Evolutionary conservation across 92 coral and sea anemone species (phyloP).

Genomic region (Chrysogorgia sp.): DNA sequence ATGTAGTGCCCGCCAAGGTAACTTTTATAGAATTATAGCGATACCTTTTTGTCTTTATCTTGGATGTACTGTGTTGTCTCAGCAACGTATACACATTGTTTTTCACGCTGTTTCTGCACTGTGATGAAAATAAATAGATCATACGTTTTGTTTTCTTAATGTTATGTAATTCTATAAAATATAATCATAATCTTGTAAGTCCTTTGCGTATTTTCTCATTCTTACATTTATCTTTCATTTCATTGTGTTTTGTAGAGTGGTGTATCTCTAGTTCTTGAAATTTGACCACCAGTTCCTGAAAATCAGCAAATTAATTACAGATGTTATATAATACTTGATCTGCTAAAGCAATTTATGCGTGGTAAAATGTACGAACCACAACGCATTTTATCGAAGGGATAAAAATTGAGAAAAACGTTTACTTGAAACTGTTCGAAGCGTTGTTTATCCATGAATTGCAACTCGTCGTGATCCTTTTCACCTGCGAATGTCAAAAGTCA

Average conservation of each 20-base stretch:
- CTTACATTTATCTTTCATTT: slow-evolving; percentile 80
- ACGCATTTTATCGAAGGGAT: no score
- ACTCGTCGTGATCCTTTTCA: slow-evolving; percentile 90
- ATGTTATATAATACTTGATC: no score
- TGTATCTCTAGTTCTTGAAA: slow-evolving; percentile 90
- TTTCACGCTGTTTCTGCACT: slow-evolving; percentile 75
- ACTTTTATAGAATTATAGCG: neutral
- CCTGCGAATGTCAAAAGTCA: slow-evolving; percentile 46
- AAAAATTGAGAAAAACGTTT: no score
- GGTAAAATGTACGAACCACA: no score
- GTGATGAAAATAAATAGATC: neutral
- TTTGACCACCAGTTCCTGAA: slow-evolving; percentile 87
- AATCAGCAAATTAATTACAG: neutral
- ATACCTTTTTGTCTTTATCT: slow-evolving; percentile 74
- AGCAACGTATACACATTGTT: slow-evolving; percentile 54
- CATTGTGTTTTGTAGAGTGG: slow-evolving; percentile 76
- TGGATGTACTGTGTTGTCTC: slow-evolving; percentile 72
- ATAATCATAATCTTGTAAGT: no score
- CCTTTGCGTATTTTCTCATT: neutral
- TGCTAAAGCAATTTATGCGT: no score
- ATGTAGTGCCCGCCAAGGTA: neutral
- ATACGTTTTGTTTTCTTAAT: neutral
- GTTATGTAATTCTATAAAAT: no score
- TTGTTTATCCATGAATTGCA: slow-evolving; percentile 76
- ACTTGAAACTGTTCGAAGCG: slow-evolving; percentile 89